Evolutionary conservation across 2,888 invertebrate species (phyloP).

Genomic region (Lithophane semibrunnea): DNA sequence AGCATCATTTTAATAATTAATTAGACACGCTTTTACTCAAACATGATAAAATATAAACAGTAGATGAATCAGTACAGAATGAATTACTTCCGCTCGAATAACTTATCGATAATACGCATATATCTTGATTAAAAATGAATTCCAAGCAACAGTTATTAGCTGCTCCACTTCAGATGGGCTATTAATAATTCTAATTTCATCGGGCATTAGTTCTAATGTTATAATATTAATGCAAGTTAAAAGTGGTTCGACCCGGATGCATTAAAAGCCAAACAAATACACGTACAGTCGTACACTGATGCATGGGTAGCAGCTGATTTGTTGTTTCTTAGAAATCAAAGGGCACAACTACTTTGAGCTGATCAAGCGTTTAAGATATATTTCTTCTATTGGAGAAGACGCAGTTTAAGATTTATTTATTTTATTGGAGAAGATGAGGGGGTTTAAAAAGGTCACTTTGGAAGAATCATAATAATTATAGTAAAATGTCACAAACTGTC

Average conservation of each 20-base stretch:
- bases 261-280: conserved; percentile 46
- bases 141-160: conserved; percentile 34
- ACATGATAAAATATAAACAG: conserved; percentile 50
- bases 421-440: neutral
- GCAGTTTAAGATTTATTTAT: neutral
- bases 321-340: conserved; percentile 36
- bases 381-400: no score
- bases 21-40: conserved; percentile 45
- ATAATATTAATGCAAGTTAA: conserved; percentile 39
- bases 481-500: no score
- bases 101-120: conserved; percentile 36
- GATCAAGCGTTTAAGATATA: conserved; percentile 3
- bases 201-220: conserved; percentile 36
- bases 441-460: no score
- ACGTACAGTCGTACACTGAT: conserved; percentile 20
- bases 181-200: conserved; percentile 49
- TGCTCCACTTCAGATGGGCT: conserved; percentile 40
- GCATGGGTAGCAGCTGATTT: conserved; percentile 25
- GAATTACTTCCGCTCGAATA: conserved; percentile 51
- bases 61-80: conserved; percentile 45
- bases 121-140: conserved; percentile 61
- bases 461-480: no score
- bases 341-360: conserved; percentile 3
- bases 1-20: conserved; percentile 40
- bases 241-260: conserved; percentile 40